phyloP scores from a whole-genome alignment of 2,113 vertebrate species.

The Progne subis region DNA sequence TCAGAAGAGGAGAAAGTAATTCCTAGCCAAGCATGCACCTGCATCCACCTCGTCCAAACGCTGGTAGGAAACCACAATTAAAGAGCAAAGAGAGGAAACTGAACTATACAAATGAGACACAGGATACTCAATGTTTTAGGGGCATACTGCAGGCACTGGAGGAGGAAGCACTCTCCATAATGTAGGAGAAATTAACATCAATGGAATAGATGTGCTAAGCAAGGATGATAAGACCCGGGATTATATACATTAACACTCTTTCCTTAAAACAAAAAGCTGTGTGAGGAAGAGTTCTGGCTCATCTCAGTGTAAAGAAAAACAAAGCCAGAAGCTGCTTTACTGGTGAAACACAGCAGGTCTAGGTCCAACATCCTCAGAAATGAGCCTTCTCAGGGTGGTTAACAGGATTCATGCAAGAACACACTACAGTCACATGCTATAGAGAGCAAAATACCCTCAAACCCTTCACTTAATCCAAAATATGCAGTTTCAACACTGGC shows the following conservation, averaged over 20 bases:
- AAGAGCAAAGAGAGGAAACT: background rate
- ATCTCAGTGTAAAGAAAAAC: background rate
- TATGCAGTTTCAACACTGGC: background rate
- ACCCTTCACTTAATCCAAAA: background rate
- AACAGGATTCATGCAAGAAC: background rate
- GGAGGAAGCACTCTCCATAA: background rate
- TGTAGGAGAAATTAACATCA: background rate
- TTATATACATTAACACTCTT: background rate
- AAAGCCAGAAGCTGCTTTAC: background rate
- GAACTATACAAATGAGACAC: background rate
- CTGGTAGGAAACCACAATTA: background rate
- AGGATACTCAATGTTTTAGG: background rate
- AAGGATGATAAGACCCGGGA: background rate
- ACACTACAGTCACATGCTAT: background rate
- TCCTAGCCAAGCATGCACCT: background rate
- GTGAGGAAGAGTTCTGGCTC: background rate
- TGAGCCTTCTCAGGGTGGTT: background rate
- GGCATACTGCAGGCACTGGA: background rate
- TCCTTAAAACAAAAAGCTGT: background rate
- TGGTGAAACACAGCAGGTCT: background rate
- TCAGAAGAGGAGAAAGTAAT: background rate
- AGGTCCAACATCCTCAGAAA: background rate
- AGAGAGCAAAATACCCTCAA: background rate
- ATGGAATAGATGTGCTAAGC: background rate
- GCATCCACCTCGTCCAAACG: background rate